Conservation (phyloP, 2,888 invertebrate species). For the Pegoplata infirma region DNA sequence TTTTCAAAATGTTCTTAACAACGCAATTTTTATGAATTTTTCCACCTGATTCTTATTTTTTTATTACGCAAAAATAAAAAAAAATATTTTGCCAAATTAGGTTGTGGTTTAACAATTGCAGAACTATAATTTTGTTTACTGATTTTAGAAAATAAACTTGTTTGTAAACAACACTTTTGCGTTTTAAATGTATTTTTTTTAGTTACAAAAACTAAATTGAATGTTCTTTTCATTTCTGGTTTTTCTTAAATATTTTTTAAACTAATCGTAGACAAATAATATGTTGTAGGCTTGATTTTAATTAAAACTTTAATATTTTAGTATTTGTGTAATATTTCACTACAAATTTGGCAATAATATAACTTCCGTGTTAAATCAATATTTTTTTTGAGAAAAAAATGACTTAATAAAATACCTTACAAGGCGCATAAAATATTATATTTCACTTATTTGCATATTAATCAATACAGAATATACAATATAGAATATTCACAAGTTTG, state of each 20-base stretch:
- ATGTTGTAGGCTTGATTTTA: neutral
- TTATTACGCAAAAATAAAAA: neutral
- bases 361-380: too few relatives aligned
- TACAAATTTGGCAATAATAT: too few relatives aligned
- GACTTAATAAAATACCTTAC: too few relatives aligned
- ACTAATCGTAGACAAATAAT: neutral
- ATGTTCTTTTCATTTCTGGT: slow-evolving; percentile 34
- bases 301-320: too few relatives aligned
- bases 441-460: too few relatives aligned
- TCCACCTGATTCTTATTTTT: neutral
- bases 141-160: slow-evolving; percentile 8
- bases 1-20: too few relatives aligned
- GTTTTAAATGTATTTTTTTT: neutral
- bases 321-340: too few relatives aligned
- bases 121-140: neutral
- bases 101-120: slow-evolving; percentile 25
- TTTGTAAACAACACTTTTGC: slow-evolving; percentile 6
- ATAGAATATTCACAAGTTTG: too few relatives aligned
- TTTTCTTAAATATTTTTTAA: neutral
- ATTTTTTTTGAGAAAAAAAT: too few relatives aligned
- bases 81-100: slow-evolving; percentile 20
- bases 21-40: too few relatives aligned
- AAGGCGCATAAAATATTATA: too few relatives aligned
- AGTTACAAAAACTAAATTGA: neutral
- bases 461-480: too few relatives aligned